Conservation (phyloP, 2,797 vertebrate species). For the Melanogrammus aeglefinus region DNA sequence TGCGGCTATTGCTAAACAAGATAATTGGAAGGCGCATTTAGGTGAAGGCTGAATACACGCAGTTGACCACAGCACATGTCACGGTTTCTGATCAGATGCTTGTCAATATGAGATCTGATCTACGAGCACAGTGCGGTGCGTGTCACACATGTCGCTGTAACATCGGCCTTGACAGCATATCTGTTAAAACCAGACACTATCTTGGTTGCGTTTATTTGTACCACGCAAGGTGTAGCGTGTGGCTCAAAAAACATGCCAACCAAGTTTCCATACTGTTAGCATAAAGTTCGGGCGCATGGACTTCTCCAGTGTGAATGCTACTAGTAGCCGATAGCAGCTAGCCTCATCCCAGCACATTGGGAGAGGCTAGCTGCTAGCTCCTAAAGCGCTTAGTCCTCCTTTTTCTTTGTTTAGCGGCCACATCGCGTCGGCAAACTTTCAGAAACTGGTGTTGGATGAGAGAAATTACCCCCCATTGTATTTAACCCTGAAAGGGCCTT, state of each 20-base stretch:
- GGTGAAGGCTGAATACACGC: neutral
- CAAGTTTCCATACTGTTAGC: neutral
- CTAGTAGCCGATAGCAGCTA: slow-evolving; percentile 1
- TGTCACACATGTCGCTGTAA: neutral
- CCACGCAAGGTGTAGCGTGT: neutral
- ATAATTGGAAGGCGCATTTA: neutral
- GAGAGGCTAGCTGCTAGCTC: neutral
- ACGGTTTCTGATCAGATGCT: neutral
- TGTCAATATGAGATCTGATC: neutral
- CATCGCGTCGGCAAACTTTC: too few species aligned
- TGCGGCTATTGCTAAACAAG: neutral
- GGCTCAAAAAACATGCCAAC: neutral
- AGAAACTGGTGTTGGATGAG: neutral
- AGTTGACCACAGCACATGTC: neutral
- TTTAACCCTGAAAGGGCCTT: neutral
- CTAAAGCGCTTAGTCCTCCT: neutral
- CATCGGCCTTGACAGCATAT: neutral
- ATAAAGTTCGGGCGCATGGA: slow-evolving; percentile 6
- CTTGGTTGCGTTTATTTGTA: neutral
- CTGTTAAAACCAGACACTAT: neutral
- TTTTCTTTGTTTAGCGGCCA: neutral
- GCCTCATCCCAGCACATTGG: neutral
- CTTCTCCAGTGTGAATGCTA: neutral
- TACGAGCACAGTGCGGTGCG: neutral
- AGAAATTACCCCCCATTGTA: neutral